Percentiles rank a stretch among this genome's conserved stretches.
phyloP scores from a whole-genome alignment of 2,113 vertebrate species.

The Cairina moschata region DNA sequence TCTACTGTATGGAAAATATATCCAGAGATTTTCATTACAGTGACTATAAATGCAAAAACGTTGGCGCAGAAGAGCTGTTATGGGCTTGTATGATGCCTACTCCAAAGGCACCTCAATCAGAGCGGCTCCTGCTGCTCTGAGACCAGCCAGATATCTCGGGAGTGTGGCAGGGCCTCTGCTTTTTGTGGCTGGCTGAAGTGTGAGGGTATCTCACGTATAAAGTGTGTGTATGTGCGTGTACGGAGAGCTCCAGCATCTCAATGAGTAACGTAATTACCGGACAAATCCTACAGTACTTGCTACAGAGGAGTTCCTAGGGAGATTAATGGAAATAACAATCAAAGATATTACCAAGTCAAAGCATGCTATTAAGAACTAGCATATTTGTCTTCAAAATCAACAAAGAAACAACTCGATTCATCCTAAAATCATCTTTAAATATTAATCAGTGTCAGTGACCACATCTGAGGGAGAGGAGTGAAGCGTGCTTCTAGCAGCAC shows the following conservation, averaged over 20 bases:
- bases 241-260: not conserved
- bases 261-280: not conserved
- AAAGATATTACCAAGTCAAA: not conserved
- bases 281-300: not conserved
- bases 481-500: not conserved
- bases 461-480: not conserved
- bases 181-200: not conserved
- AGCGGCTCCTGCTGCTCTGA: not conserved
- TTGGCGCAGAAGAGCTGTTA: not conserved
- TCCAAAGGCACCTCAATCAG: not conserved
- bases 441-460: not conserved
- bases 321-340: not conserved
- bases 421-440: constrained; percentile 22
- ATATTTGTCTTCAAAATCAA: not conserved
- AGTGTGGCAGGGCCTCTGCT: not conserved
- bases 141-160: not conserved
- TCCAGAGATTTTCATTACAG: not conserved
- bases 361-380: not conserved
- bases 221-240: fast-evolving
- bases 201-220: fast-evolving
- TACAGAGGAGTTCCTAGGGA: not conserved
- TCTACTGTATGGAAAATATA: not conserved
- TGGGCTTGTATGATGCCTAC: not conserved
- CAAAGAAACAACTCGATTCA: not conserved
- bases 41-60: not conserved